Evolutionary conservation across 1,140 invertebrate genomes (phyloP), one percentile per base, ranked within the genome.

Genomic region (Sipha flava): DNA sequence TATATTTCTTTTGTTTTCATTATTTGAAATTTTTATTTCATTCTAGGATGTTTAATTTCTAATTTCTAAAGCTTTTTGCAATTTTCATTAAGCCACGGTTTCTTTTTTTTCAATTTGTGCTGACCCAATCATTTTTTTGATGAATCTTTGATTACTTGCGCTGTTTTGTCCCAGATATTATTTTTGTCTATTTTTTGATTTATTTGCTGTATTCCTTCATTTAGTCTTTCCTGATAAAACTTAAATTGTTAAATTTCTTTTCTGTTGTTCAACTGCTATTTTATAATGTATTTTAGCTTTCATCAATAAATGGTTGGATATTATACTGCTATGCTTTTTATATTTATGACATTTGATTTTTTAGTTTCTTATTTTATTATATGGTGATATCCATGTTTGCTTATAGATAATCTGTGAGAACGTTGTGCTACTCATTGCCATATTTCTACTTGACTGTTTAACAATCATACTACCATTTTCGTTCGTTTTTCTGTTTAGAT

Each of bases 361-460:
- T 81, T 82, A 80, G 57, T 81, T 82, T 45, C 47, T 70, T 9
- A 64, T 73, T 1, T 73, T 26, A 1, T 80, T 70, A 81, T 81
- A 80, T 49, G 81, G 81, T 26, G 82, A 81, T 10, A n/a, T 54
- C 82, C 81, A 83, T 18, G 80, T 83, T 7, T 49, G 75, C 70
- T 82, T 83, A 73, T 84, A 82, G 43, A 83, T 83, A 34, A 82
- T 52, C 73, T 72, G 21, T n/a, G 14, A 18, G n/a, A n/a, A n/a
- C n/a, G n/a, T n/a, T n/a, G n/a, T n/a, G n/a, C n/a, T n/a, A n/a
- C n/a, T n/a, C n/a, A 52, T 52, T 5, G 18, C n/a, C 49, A 52
- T 52, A 52, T 52, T 52, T n/a, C 49, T 6, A 18, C 4, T 52
- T 14, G 49, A 9, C n/a, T 18, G 21, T 9, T 10, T 14, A n/a